Evolutionary conservation across 2,797 vertebrate species (phyloP).

Genomic region (Chiroxiphia lanceolata): DNA sequence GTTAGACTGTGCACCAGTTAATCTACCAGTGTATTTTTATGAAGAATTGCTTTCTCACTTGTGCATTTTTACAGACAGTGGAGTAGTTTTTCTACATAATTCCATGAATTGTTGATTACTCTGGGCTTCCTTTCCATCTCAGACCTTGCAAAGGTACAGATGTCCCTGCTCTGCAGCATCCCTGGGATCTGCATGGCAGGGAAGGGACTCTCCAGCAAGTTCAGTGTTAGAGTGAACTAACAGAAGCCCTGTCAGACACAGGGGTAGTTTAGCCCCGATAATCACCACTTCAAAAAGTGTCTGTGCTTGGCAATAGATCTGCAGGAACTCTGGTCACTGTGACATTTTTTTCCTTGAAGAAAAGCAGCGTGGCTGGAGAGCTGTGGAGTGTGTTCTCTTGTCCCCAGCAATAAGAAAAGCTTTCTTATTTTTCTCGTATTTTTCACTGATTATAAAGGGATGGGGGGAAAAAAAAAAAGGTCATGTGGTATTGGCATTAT

Average conservation of each 20-base stretch:
- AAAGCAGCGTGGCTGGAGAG: neutral
- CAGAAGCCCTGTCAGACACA: neutral
- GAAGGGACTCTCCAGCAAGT: neutral
- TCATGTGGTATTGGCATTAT: neutral
- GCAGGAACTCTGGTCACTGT: neutral
- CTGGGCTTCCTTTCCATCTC: neutral
- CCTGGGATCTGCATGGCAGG: accelerated
- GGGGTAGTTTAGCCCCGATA: neutral
- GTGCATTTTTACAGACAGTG: neutral
- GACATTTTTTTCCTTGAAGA: neutral
- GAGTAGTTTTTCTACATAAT: neutral
- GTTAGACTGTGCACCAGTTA: accelerated
- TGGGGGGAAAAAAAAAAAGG: neutral
- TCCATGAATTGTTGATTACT: neutral
- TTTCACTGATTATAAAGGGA: neutral
- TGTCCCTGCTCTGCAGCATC: neutral
- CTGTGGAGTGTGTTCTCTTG: neutral
- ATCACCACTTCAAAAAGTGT: neutral
- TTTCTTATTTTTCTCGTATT: neutral
- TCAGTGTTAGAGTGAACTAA: neutral
- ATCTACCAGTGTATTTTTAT: neutral
- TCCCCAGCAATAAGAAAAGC: neutral
- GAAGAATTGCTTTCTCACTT: neutral
- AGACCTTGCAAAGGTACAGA: neutral
- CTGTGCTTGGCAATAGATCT: neutral